Base-by-base conservation (phyloP, 2,888 invertebrate genomes). In the Platypus cylindrus region DNA sequence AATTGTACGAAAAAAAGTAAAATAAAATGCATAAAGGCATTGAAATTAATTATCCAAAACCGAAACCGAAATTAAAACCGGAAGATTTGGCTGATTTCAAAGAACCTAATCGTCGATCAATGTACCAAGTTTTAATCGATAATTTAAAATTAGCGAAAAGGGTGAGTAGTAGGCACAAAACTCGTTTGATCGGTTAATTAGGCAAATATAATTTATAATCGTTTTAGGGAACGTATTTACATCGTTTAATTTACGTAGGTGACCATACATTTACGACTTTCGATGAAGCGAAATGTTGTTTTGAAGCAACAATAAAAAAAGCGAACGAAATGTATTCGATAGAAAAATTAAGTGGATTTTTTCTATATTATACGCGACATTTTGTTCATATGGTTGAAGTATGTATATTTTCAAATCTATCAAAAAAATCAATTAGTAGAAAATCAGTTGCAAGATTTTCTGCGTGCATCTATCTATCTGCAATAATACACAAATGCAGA, bases 351-450 rank as follows among this genome's bases (percentile, higher is more conserved):
- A 49, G 55, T 12, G 70, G 70, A 1, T 46, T 70, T 20, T 50
- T 70, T 15, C 50, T 70, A 23, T 64, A 63, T 8, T 70, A 70
- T 37, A 62, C 64, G 31, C 62, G 59, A 32, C 67, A 66, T 49
- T 68, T 70, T 46, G 60, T 69, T 15, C 69, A 69, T 45, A 56
- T 70, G 44, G 40, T 70, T 13, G 70, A 70, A 65, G 54, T 49
- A 34, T 27, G 42, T 18, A 17, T 15, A 23, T n/a, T n/a, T n/a
- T n/a, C 12, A 9, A 13, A 17, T n/a, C 24, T 5, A 24, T n/a
- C n/a, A 3, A 26, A 13, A 3, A 3, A 2, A n/a, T n/a, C n/a
- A n/a, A n/a, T n/a, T n/a, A n/a, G n/a, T n/a, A n/a, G n/a, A n/a
- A n/a, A n/a, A n/a, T n/a, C n/a, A n/a, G n/a, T n/a, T n/a, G n/a